phyloP scores from a whole-genome alignment of 2,797 vertebrate species.

The Ptychobarbus kaznakovi region DNA sequence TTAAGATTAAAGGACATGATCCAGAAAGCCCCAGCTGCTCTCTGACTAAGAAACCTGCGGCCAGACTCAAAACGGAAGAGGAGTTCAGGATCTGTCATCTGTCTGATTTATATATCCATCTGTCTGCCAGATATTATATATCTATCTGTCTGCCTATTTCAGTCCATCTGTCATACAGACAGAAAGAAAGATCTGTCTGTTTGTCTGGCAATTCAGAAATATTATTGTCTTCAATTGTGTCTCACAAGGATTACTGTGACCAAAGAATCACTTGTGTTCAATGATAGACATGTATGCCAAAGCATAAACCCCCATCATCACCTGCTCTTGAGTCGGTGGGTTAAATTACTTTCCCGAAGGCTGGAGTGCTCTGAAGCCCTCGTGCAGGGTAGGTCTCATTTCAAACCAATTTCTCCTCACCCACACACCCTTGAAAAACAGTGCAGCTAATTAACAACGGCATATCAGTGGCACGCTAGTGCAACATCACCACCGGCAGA shows the following conservation, averaged over 20 bases:
- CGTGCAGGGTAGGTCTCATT: constrained; percentile 26
- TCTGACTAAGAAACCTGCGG: neutral
- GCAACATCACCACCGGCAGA: constrained; percentile 45
- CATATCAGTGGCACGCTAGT: constrained; percentile 50
- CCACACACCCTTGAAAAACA: constrained; percentile 33
- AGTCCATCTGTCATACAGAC: neutral
- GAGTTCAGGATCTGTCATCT: neutral
- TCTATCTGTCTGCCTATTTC: neutral
- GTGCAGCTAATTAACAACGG: constrained; percentile 54
- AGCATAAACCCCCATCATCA: neutral
- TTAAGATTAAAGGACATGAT: constrained; percentile 30
- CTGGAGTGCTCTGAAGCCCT: neutral
- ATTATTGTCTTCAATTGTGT: neutral
- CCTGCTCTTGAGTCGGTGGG: constrained; percentile 2
- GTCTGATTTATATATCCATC: neutral
- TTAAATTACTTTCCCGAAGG: constrained; percentile 38
- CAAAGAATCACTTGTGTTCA: neutral
- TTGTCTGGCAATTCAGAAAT: neutral
- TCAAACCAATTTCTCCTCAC: constrained; percentile 33
- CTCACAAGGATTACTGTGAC: neutral
- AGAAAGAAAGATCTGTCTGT: neutral
- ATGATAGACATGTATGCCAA: neutral
- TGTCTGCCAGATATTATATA: no score
- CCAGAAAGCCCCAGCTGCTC: constrained; percentile 34
- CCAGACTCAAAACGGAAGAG: neutral